Conservation (phyloP, 2,888 invertebrate genomes). For the Psylliodes chrysocephalus region DNA sequence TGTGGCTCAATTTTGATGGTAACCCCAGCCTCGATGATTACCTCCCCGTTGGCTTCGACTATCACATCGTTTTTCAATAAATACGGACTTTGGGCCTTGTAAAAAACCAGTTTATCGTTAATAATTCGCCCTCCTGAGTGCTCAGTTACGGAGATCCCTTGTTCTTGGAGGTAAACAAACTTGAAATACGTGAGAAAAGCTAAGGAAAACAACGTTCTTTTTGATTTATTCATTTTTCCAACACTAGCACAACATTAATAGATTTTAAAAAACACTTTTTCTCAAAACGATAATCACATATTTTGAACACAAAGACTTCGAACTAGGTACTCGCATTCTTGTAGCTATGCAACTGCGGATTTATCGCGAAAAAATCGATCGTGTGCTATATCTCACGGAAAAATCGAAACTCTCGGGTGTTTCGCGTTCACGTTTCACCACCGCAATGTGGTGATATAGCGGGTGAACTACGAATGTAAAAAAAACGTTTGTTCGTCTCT, state of each 20-base stretch:
- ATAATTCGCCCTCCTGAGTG: slow-evolving; percentile 71
- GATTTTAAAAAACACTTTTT: slow-evolving; percentile 38
- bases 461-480: no score
- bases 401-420: no score
- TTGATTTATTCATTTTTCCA: slow-evolving; percentile 19
- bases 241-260: slow-evolving; percentile 22
- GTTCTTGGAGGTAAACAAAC: slow-evolving; percentile 32
- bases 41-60: slow-evolving; percentile 80
- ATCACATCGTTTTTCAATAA: slow-evolving; percentile 82
- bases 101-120: slow-evolving; percentile 68
- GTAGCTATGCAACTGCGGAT: slow-evolving; percentile 8
- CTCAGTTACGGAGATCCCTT: slow-evolving; percentile 63
- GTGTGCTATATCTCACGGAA: not conserved
- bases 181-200: slow-evolving; percentile 15
- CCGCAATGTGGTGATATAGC: not conserved
- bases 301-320: slow-evolving; percentile 38
- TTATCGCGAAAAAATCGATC: slow-evolving; percentile 8
- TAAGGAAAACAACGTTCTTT: slow-evolving; percentile 35
- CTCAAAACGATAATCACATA: slow-evolving; percentile 39
- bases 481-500: no score
- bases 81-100: slow-evolving; percentile 76
- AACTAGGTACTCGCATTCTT: slow-evolving; percentile 38
- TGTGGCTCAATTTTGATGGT: slow-evolving; percentile 90
- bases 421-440: no score
- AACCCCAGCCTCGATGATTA: slow-evolving; percentile 91